Base-by-base conservation (phyloP, 2,113 vertebrate genomes). In the Melierax canorus region DNA sequence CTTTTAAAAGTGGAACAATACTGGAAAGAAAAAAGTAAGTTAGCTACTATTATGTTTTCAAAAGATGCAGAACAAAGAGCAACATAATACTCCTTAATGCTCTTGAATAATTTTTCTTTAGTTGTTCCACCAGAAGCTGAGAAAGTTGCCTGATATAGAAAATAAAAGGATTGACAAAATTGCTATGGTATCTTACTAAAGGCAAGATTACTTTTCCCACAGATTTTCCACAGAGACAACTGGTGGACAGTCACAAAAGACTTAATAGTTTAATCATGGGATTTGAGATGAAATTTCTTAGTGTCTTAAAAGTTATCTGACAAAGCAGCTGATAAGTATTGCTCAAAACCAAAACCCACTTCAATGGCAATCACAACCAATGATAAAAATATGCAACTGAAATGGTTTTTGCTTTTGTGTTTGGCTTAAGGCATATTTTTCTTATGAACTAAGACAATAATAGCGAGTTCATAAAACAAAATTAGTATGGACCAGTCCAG, bases 1-100 rank as follows among this genome's bases (percentile, higher is more conserved):
- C 99, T 97, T 91, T 99, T 94, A 99, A 96, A 92, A 99, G 98
- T 15, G 99, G 99, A 95, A 99, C 98, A 95, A 99, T 99, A 90
- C 99, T 99, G 96, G 51, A 87, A 94, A 83, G 58, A 91, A 96
- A 66, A 63, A 93, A 91, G 32, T 59, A 63, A 76, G 56, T 39
- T 74, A 79, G 53, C 55, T 88, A 91, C 66, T 84, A 45, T 8
- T n/a, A 66, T 9, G 45, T 69, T 72, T 80, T 80, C 41, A 90
- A 39, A 94, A 72, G 29, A 43, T 39, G 20, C 29, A 63, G 46
- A 88, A 80, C 24, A 84, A 77, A 67, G 67, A 84, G 39, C 21
- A 95, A 85, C 5, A 1, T 16, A 73, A 75, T 50, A 59, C 55
- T 82, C 39, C 39, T 68, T 72, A 72, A 48, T 6, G 17, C 22